Base-by-base conservation (phyloP, 2,797 vertebrate species). In the Pelobates cultripes region DNA sequence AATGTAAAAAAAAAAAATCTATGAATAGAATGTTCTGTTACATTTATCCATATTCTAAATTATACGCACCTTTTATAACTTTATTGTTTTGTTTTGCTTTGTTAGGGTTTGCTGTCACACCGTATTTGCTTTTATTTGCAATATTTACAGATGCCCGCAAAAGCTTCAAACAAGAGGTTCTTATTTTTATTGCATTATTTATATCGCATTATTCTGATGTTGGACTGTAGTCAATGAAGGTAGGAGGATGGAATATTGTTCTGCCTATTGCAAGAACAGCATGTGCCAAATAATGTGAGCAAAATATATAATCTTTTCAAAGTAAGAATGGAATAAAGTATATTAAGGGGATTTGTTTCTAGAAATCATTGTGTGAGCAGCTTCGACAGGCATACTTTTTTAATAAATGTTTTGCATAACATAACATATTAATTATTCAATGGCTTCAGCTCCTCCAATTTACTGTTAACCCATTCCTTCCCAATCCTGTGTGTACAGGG, bases 111-210 rank as follows among this genome's bases (percentile, higher is more conserved):
- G 57, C 57, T 15, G 5, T 61, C 12, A 61, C 14, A 15, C 4
- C 14, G 12, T 61, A 15, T 4, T 3, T n/a, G 8, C 47, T 61
- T 64, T 64, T 28, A 64, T 40, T 28, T 64, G 17, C 61, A 64
- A 40, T 64, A 64, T 64, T 64, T 64, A 64, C 61, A 14, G 61
- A 64, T 64, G 61, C 61, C 57, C 9, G 14, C 57, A 61, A 14
- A 61, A 61, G 47, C 47, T 51, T 51, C 47, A 57, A 12, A 40
- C 28, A 28, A 28, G 5, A 40, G 28, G 28, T 7, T 4, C 61
- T 40, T 40, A n/a, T 64, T 64, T 40, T 40, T 64, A 64, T 64
- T 7, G n/a, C 28, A 14, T 64, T 28, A 14, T 64, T 64, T 40
- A 28, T 64, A 64, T 40, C 28, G 17, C 14, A 14, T 15, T 7